These are phyloP conservation scores for Paraplagusia blochii DNA, from an alignment of 2,113 vertebrate species.

Conservation along the genomic window DNA sequence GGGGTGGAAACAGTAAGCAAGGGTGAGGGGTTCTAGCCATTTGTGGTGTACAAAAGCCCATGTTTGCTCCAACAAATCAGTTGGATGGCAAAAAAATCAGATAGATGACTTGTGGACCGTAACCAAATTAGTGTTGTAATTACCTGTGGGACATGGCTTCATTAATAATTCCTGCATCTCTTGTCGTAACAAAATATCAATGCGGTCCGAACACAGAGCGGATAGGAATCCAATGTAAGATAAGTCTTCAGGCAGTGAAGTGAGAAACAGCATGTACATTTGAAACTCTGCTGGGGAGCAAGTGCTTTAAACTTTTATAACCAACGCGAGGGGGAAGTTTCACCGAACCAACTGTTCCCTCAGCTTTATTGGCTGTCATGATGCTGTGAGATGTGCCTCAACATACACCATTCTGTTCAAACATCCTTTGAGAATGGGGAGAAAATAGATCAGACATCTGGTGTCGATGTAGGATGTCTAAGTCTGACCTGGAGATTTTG, in stretches of 20 bases:
- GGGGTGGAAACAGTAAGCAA: constrained; percentile 12
- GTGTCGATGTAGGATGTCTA: too few species aligned
- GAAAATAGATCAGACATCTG: too few species aligned
- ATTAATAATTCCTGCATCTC: constrained; percentile 59
- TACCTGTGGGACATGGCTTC: constrained; percentile 61
- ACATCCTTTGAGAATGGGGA: too few species aligned
- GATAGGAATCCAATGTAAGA: constrained; percentile 55
- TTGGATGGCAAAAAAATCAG: constrained; percentile 57
- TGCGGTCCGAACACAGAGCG: constrained; percentile 42
- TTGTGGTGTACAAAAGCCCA: constrained; percentile 39
- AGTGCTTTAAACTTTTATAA: not conserved
- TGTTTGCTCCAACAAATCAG: constrained; percentile 59
- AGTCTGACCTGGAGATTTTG: too few species aligned
- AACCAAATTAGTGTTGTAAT: constrained; percentile 69
- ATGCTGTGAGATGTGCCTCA: too few species aligned
- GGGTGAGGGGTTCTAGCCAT: constrained; percentile 10
- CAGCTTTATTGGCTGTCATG: too few species aligned
- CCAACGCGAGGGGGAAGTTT: constrained; percentile 18
- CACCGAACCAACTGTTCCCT: not conserved
- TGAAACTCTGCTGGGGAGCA: not conserved
- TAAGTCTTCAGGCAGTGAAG: constrained; percentile 10
- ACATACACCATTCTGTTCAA: too few species aligned
- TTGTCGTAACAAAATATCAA: constrained; percentile 61
- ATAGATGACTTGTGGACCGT: constrained; percentile 50
- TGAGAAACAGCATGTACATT: not conserved